phyloP scores from a whole-genome alignment of 2,797 vertebrate species.

The Neomorphus geoffroyi region DNA sequence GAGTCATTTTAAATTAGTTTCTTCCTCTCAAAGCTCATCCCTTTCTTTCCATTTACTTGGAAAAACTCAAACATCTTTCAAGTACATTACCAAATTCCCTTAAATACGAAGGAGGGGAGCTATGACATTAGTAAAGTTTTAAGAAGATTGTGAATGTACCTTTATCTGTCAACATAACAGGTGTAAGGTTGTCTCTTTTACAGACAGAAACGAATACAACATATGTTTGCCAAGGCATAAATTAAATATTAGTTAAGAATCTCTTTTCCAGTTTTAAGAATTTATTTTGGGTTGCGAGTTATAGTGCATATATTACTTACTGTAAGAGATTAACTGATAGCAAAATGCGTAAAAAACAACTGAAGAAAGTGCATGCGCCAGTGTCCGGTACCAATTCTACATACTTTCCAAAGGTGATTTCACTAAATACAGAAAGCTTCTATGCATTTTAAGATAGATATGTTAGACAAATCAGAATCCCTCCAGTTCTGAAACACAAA shows the following conservation, averaged over 20 bases:
- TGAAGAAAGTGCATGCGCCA: not conserved
- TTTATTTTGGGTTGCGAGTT: not conserved
- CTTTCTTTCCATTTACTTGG: not conserved
- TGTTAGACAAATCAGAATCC: not conserved
- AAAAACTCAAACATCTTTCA: not conserved
- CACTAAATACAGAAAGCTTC: not conserved
- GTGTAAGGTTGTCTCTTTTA: not conserved
- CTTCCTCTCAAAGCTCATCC: not conserved
- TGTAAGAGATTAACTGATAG: not conserved
- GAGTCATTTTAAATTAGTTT: not conserved
- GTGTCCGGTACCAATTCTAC: not conserved
- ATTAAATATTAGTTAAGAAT: not conserved
- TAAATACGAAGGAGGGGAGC: not conserved
- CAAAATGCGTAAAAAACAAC: not conserved
- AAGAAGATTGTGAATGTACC: not conserved
- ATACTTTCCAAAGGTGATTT: not conserved
- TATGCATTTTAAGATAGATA: not conserved
- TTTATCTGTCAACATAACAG: not conserved
- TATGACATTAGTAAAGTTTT: not conserved
- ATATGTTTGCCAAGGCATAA: not conserved
- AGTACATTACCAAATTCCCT: not conserved
- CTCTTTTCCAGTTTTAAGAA: not conserved
- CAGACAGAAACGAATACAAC: not conserved
- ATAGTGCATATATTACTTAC: not conserved
- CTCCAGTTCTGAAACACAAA: not conserved